Base-by-base conservation (phyloP, 2,113 vertebrate genomes). In the Ictidomys tridecemlineatus region DNA sequence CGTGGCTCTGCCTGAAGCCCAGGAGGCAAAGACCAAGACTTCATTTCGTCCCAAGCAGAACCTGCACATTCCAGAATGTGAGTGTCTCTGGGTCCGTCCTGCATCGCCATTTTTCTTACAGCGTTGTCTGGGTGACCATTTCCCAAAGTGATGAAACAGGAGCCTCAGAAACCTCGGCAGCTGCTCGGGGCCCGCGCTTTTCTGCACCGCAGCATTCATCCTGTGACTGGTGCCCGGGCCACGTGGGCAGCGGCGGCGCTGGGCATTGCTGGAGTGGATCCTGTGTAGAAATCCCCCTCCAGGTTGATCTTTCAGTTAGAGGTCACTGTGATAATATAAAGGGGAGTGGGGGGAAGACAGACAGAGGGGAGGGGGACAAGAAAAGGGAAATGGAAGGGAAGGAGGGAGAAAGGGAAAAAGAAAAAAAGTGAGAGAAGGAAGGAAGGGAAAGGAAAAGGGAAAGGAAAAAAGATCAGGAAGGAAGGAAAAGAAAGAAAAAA, bases 401-500 rank as follows among this genome's bases (percentile, higher is more conserved):
- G 28, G 17, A 70, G 45, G 3, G 9, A 48, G 28, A 4, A 45
- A 20, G 16, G 37, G 26, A 18, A 42, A 16, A 12, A 45, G 14
- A 3, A 73, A 56, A 48, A 4, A 28, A 39, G 13, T 34, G 7
- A 13, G 8, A 51, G 32, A 24, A 14, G 18, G 32, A 24, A 14
- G 18, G 6, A n/a, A 26, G 16, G 5, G 42, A 42, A 42, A 42
- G 42, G 42, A 42, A 42, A 20, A 37, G 14, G 5, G 24, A 39
- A 3, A 65, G 39, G 4, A 53, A 89, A 2, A 18, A 13, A 2
- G 3, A 12, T 2, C 20, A 18, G 8, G n/a, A 18, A 39, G 16
- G 4, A 26, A 42, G n/a, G 5, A 34, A n/a, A 17, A 11, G 80
- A 8, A 53, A 3, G 7, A n/a, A 48, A 1, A 24, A 1, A 2